A percentile compares a stretch with the other conserved stretches of the same genome.
These are phyloP conservation scores for Cranoglanis bouderius DNA, from an alignment of 2,113 vertebrate species.

Conservation along the genomic window DNA sequence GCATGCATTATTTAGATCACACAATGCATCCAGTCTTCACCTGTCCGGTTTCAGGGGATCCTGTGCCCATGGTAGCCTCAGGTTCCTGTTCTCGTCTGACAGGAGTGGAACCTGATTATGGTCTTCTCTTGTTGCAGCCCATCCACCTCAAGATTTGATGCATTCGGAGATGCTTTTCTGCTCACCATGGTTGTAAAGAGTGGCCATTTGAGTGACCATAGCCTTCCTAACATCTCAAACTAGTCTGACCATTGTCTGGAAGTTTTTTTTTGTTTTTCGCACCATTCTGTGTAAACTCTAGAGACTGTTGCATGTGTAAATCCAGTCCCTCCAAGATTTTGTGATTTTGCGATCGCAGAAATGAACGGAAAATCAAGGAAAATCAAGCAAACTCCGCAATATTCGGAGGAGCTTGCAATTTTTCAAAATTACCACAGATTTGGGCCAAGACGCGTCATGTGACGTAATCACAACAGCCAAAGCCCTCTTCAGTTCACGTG, in stretches of 20 bases:
- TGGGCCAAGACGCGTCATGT: too few relatives aligned
- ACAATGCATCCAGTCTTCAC: not conserved
- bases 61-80: not conserved
- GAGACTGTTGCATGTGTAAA: too few relatives aligned
- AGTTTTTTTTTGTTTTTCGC: not conserved
- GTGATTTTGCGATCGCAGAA: too few relatives aligned
- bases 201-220: not conserved
- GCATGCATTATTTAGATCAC: not conserved
- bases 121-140: not conserved
- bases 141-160: not conserved
- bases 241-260: not conserved
- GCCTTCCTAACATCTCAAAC: not conserved
- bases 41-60: not conserved
- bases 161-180: not conserved
- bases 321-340: too few relatives aligned
- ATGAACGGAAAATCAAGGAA: too few relatives aligned
- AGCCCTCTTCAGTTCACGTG: too few relatives aligned
- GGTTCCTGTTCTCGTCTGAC: not conserved
- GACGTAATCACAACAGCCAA: too few relatives aligned
- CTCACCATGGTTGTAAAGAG: not conserved
- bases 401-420: too few relatives aligned
- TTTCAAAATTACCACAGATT: too few relatives aligned
- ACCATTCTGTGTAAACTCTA: too few relatives aligned
- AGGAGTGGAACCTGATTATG: not conserved
- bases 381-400: too few relatives aligned